Evolutionary conservation across 2,113 vertebrate genomes (phyloP).

Genomic region (Nansenia antarctica): DNA sequence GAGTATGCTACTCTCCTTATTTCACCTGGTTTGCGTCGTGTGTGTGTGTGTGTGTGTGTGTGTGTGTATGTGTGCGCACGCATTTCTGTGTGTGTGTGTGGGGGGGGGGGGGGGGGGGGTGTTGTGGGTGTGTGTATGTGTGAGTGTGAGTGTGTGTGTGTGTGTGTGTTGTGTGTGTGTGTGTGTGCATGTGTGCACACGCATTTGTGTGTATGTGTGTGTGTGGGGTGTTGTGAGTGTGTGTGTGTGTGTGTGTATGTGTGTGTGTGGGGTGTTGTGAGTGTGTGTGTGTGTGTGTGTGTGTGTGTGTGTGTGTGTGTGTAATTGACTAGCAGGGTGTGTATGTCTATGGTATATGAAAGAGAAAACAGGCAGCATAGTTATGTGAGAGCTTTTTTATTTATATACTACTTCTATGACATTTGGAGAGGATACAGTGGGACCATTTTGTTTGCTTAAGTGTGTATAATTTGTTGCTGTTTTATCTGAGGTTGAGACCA

Average conservation of each 20-base stretch:
- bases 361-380: neutral
- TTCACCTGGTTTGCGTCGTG: conserved; percentile 10
- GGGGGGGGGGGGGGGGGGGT: too few species aligned
- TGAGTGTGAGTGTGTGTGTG: neutral
- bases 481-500: neutral
- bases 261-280: too few species aligned
- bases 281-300: neutral
- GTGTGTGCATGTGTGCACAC: neutral
- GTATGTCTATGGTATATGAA: too few species aligned
- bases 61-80: neutral
- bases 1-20: conserved; percentile 49
- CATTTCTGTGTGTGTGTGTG: neutral
- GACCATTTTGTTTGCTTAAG: neutral
- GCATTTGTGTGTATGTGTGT: conserved; percentile 12
- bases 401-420: neutral
- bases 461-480: neutral
- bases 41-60: neutral
- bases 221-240: neutral
- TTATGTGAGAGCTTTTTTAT: neutral
- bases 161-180: conserved; percentile 9
- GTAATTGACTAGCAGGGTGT: neutral
- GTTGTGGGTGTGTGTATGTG: neutral
- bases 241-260: neutral
- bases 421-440: neutral
- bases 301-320: conserved; percentile 1